Conservation (phyloP, 2,797 vertebrate genomes). For the Leptodactylus fallax region DNA sequence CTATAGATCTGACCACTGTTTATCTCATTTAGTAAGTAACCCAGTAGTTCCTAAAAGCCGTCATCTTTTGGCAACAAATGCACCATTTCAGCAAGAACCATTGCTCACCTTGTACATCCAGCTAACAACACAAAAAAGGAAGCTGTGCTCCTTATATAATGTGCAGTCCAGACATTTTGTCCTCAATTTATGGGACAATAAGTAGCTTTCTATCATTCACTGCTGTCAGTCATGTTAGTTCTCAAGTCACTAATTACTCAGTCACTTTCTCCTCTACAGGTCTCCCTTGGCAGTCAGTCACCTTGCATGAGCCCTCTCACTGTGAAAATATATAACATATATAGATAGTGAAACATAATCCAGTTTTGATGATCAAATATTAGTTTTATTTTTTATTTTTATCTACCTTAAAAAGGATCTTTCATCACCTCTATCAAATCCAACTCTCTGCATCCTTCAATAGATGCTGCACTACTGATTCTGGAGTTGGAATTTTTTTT, state of each 20-base stretch:
- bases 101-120: neutral
- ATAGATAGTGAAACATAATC: too few relatives aligned
- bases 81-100: neutral
- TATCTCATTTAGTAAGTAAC: neutral
- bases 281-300: neutral
- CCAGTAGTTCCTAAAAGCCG: neutral
- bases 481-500: too few relatives aligned
- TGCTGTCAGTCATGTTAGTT: neutral
- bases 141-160: neutral
- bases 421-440: too few relatives aligned
- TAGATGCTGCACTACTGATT: too few relatives aligned
- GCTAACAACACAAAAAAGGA: neutral
- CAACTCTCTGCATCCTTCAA: too few relatives aligned
- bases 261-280: too few relatives aligned
- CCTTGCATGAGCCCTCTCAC: neutral
- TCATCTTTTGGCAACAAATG: neutral
- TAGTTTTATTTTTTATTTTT: too few relatives aligned
- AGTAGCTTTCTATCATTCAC: too few relatives aligned
- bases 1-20: neutral
- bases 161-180: neutral
- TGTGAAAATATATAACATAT: neutral
- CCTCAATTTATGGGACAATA: too few relatives aligned
- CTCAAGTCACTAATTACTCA: neutral
- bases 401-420: too few relatives aligned
- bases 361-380: too few relatives aligned